Conservation (phyloP, 2,888 invertebrate species). For the Lissonota sp. region DNA sequence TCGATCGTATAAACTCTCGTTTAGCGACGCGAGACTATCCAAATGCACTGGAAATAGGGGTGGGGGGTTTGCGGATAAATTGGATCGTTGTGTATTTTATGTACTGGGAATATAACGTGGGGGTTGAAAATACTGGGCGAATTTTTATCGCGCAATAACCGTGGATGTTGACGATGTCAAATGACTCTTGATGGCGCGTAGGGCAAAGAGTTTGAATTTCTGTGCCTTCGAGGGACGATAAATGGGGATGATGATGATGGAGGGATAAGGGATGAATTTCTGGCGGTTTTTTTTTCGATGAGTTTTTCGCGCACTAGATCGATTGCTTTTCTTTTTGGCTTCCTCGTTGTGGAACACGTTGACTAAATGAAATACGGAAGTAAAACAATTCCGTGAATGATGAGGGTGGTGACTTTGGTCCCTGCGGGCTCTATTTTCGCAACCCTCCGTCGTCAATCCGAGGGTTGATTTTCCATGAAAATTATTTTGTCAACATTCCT, state of each 20-base stretch:
- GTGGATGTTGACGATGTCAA: background rate
- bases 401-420: constrained; percentile 1
- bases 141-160: background rate
- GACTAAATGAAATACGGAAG: constrained; percentile 48
- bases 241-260: constrained; percentile 4
- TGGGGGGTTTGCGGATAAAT: too few relatives aligned
- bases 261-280: constrained; percentile 7
- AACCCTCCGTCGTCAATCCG: constrained; percentile 34
- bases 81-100: background rate
- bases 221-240: background rate
- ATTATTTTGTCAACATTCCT: constrained; percentile 41
- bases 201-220: background rate
- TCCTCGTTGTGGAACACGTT: constrained; percentile 11
- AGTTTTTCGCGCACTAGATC: constrained; percentile 18
- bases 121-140: background rate
- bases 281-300: background rate
- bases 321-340: constrained; percentile 25
- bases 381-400: constrained; percentile 39
- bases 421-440: constrained; percentile 40
- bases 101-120: background rate
- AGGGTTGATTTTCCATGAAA: constrained; percentile 48
- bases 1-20: background rate
- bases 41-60: too few relatives aligned
- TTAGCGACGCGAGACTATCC: too few relatives aligned
- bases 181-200: background rate